Base-by-base conservation (phyloP, 1,140 invertebrate species). In the Orussus abietinus region DNA sequence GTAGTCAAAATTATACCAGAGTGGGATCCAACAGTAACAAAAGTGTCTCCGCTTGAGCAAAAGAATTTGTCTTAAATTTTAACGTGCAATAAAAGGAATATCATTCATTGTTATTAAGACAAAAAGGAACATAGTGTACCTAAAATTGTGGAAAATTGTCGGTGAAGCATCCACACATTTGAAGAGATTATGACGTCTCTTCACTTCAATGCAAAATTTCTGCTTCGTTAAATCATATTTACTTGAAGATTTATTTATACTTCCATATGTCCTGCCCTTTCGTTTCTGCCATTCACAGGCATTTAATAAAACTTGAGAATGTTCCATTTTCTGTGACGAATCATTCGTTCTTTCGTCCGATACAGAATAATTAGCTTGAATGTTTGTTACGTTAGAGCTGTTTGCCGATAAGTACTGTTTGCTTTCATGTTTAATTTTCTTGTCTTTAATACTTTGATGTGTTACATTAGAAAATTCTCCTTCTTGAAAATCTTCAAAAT, bases 111-210 rank as follows among this genome's bases (percentile, higher is more conserved):
- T n/a, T n/a, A n/a, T n/a, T n/a, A n/a, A n/a, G n/a, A n/a, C n/a
- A n/a, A n/a, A n/a, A n/a, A n/a, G n/a, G n/a, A n/a, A n/a, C n/a
- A n/a, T n/a, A n/a, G n/a, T 70, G 69, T 76, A 81, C 80, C 60
- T 65, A 28, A 59, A 56, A 52, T 62, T 66, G 48, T 69, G 36
- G 51, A 78, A 76, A 43, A 82, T 40, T 39, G 78, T 69, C 11
- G 84, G 81, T 14, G 80, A 80, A 31, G 81, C 79, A 76, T 88
- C 85, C 13, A 88, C 76, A 74, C 85, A 88, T 61, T 86, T 86
- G 35, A 77, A 68, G 33, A 85, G 76, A 63, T 86, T 62, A 62
- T 74, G 78, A 25, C 39, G 26, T 64, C 58, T 55, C 46, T 65
- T n/a, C 45, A 60, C 20, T 15, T 37, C 11, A 39, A 62, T 43